phyloP scores from a whole-genome alignment of 2,113 vertebrate species.

The Sarotherodon lohbergeri region DNA sequence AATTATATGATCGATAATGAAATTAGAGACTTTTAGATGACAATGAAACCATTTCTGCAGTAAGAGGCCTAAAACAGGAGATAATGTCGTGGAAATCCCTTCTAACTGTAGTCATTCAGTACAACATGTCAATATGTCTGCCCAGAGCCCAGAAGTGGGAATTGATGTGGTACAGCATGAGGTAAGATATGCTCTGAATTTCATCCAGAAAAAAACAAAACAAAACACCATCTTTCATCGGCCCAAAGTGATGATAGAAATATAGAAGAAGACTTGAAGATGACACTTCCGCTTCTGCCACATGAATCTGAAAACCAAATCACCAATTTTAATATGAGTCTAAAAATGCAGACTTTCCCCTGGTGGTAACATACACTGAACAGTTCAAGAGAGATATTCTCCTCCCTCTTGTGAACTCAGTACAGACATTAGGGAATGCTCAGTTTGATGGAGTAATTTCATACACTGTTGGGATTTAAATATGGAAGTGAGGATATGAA shows the following conservation, averaged over 20 bases:
- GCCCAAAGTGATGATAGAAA: neutral
- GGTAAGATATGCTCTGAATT: neutral
- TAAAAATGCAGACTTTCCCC: neutral
- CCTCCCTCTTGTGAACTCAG: neutral
- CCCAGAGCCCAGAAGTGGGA: fast-evolving
- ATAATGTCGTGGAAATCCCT: neutral
- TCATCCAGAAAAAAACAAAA: neutral
- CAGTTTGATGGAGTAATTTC: neutral
- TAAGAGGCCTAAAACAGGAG: neutral
- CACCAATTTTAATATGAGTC: neutral
- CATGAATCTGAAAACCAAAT: neutral
- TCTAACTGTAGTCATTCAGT: neutral
- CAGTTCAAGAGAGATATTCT: neutral
- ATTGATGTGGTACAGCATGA: neutral
- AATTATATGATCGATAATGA: too few relatives aligned
- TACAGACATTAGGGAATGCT: neutral
- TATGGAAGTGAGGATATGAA: neutral
- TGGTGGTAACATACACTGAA: neutral
- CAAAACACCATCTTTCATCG: neutral
- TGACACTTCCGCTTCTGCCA: neutral
- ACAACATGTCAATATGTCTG: neutral
- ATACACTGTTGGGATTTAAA: neutral
- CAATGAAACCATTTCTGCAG: neutral
- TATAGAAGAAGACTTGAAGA: fast-evolving
- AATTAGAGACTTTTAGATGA: neutral